phyloP scores from a whole-genome alignment of 2,797 vertebrate genomes.

The Pseudochromis fuscus region DNA sequence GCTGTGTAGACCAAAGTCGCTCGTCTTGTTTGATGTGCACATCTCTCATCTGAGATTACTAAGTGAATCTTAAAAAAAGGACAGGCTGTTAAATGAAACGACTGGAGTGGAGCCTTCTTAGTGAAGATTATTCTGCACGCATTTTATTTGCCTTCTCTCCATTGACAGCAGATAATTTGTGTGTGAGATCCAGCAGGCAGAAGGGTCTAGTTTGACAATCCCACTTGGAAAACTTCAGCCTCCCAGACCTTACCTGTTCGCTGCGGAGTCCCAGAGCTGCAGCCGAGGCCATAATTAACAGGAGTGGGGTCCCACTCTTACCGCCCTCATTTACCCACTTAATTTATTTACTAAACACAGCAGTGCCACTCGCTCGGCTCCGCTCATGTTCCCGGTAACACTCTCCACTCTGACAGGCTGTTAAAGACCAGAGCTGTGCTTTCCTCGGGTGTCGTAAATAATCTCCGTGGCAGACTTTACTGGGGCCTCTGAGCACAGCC shows the following conservation, averaged over 20 bases:
- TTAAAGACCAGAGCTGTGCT: slow-evolving; percentile 68
- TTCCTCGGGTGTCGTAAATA: slow-evolving; percentile 73
- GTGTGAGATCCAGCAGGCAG: slow-evolving; percentile 42
- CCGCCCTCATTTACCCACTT: slow-evolving; percentile 78
- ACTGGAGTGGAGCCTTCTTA: slow-evolving; percentile 78
- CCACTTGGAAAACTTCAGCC: slow-evolving; percentile 52
- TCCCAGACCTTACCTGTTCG: slow-evolving; percentile 64
- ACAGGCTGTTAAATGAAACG: slow-evolving; percentile 83
- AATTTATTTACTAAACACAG: slow-evolving; percentile 83
- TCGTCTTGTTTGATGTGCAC: slow-evolving; percentile 85
- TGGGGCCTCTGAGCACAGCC: slow-evolving; percentile 65
- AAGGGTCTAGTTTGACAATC: slow-evolving; percentile 42
- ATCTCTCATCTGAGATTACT: slow-evolving; percentile 85
- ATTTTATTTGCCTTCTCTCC: slow-evolving; percentile 75
- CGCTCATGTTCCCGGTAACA: slow-evolving; percentile 61
- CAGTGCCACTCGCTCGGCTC: slow-evolving; percentile 57
- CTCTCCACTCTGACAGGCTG: slow-evolving; percentile 53
- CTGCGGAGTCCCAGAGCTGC: slow-evolving; percentile 57
- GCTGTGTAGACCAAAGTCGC: slow-evolving; percentile 82
- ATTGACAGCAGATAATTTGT: slow-evolving; percentile 63
- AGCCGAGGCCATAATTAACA: slow-evolving; percentile 76
- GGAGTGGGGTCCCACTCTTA: slow-evolving; percentile 71
- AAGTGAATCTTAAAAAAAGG: slow-evolving; percentile 78
- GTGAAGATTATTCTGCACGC: slow-evolving; percentile 68
- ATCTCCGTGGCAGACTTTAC: slow-evolving; percentile 65